Conservation (phyloP, 2,797 vertebrate species). For the Simalia tracyae region DNA sequence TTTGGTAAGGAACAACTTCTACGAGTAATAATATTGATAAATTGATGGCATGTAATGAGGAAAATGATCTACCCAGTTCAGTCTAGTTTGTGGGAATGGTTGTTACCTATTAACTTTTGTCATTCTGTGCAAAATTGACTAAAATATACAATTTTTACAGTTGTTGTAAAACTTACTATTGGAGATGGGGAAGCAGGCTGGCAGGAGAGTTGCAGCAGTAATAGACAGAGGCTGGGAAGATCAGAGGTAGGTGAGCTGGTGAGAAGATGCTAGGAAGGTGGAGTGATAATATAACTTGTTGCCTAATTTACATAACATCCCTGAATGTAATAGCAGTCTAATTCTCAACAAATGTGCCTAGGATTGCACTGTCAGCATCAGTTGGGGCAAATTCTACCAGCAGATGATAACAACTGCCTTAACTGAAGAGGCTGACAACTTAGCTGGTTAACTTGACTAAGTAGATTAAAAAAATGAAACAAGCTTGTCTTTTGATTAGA, state of each 20-base stretch:
- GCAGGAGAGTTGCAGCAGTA: background rate
- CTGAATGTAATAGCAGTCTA: background rate
- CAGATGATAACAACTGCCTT: background rate
- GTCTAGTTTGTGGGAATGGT: background rate
- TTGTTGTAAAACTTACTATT: background rate
- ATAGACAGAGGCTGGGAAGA: background rate
- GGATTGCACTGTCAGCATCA: background rate
- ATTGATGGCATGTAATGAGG: background rate
- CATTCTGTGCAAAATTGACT: background rate
- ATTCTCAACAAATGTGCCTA: background rate
- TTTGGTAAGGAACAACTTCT: background rate
- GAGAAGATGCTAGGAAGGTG: background rate
- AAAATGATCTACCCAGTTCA: background rate
- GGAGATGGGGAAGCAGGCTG: background rate
- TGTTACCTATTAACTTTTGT: background rate
- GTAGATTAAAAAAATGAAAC: background rate
- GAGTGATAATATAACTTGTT: background rate
- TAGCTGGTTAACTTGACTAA: slow-evolving; percentile 7
- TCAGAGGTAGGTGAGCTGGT: background rate
- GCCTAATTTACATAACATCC: background rate
- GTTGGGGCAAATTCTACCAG: background rate
- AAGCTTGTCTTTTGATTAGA: background rate
- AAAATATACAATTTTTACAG: background rate
- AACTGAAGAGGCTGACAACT: background rate
- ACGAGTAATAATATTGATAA: background rate